Conservation (phyloP, 2,113 vertebrate genomes). For the Tricholaema leucomelas region DNA sequence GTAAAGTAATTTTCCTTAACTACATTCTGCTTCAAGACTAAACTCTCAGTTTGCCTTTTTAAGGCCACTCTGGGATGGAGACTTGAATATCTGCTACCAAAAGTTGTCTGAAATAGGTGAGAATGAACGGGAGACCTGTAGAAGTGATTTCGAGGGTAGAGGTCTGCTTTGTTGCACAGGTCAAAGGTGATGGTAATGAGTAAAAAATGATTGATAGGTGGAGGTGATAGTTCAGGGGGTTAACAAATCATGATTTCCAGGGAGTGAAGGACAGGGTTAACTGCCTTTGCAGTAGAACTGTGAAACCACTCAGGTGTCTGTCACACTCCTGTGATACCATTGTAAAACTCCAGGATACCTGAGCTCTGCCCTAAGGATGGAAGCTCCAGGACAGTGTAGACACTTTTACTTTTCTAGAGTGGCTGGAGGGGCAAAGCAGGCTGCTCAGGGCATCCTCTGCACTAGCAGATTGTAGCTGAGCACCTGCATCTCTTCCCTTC, state of each 20-base stretch:
- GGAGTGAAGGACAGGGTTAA: background rate
- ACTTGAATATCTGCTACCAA: background rate
- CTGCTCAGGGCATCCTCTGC: background rate
- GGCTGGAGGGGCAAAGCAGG: background rate
- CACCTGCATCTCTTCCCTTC: background rate
- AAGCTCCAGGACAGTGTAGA: background rate
- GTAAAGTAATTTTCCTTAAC: background rate
- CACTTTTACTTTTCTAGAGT: background rate
- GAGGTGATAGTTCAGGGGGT: background rate
- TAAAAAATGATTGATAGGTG: background rate
- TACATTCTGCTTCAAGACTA: background rate
- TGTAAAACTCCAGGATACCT: rapidly evolving
- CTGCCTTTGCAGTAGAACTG: background rate
- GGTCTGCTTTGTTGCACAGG: background rate
- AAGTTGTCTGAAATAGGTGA: background rate
- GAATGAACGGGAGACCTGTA: background rate
- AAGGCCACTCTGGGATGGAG: background rate
- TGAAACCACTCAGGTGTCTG: background rate
- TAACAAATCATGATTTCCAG: background rate
- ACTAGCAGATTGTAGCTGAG: background rate
- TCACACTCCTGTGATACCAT: background rate
- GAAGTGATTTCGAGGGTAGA: background rate
- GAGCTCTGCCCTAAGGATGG: background rate
- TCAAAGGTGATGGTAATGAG: background rate
- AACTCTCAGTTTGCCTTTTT: background rate